These are phyloP conservation scores for Sparus aurata DNA, from an alignment of 2,797 vertebrate genomes.

Conservation along the genomic window DNA sequence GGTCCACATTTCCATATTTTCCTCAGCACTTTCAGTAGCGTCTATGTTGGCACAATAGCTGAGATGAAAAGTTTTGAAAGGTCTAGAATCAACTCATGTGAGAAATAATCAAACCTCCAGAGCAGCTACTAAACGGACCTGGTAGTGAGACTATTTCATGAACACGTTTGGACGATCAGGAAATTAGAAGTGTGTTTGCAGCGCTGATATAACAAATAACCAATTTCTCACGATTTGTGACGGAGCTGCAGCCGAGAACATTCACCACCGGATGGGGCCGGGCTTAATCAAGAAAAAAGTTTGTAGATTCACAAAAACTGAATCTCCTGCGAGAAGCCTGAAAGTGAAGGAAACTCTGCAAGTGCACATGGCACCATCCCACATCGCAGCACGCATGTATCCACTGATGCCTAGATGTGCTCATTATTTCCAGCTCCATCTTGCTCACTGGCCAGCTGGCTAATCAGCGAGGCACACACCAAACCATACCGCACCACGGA, in stretches of 20 bases:
- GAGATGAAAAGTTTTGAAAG: neutral
- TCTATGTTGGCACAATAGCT: neutral
- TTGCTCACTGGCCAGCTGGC: constrained; percentile 45
- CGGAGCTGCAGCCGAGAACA: neutral
- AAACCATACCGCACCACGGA: constrained; percentile 27
- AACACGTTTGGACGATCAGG: neutral
- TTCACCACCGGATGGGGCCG: neutral
- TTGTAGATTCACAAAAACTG: neutral
- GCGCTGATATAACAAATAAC: constrained; percentile 1
- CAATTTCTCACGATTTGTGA: constrained; percentile 4
- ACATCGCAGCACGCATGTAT: constrained; percentile 40
- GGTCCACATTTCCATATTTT: neutral
- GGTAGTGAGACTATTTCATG: neutral
- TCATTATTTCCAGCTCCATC: constrained; percentile 67
- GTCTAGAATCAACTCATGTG: neutral
- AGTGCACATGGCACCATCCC: constrained; percentile 27
- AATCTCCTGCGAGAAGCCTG: neutral
- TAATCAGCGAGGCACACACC: constrained; percentile 58
- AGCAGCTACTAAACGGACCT: neutral
- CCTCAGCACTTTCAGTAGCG: neutral
- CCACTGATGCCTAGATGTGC: constrained; percentile 40
- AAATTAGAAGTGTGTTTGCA: constrained; percentile 1
- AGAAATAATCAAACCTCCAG: neutral
- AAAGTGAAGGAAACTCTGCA: constrained; percentile 16
- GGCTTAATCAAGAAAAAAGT: neutral